These are phyloP conservation scores for Parapristionchus giblindavisi DNA, from an alignment of 2,888 invertebrate species.

Conservation along the genomic window DNA sequence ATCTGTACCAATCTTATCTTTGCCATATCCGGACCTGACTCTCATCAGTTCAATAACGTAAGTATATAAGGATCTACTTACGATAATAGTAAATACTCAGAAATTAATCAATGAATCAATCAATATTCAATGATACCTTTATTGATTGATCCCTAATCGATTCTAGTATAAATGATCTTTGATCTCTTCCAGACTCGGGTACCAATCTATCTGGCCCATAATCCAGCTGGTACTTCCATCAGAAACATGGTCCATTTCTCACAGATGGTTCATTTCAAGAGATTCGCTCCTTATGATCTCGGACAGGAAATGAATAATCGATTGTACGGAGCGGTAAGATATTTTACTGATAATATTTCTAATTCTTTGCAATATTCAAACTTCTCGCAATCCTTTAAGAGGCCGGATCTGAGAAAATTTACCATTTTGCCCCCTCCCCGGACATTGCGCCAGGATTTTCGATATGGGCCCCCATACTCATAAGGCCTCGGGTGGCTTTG, in stretches of 20 bases:
- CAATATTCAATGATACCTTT: slow-evolving; percentile 21
- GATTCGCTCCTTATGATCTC: slow-evolving; percentile 54
- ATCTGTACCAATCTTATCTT: slow-evolving; percentile 40
- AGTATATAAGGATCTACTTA: not conserved
- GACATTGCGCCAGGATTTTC: no score
- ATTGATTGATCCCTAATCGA: not conserved
- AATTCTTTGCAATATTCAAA: not conserved
- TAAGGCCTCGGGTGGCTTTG: no score
- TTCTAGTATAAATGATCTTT: not conserved
- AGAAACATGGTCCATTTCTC: slow-evolving; percentile 39
- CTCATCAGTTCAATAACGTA: slow-evolving; percentile 65
- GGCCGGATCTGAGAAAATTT: not conserved
- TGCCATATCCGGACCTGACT: slow-evolving; percentile 64
- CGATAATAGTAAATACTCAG: no score
- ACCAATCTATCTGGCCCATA: slow-evolving; percentile 65
- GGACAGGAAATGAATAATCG: slow-evolving; percentile 51
- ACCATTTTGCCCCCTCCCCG: no score
- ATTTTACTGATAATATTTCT: not conserved
- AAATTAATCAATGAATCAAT: not conserved
- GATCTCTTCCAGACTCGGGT: slow-evolving; percentile 61
- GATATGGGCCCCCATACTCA: no score
- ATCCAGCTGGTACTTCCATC: slow-evolving; percentile 59
- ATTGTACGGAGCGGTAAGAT: slow-evolving; percentile 51
- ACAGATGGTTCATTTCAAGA: slow-evolving; percentile 61
- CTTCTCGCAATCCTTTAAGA: not conserved